Base-by-base conservation (phyloP, 1,140 invertebrate genomes). In the Papilio polyxenes region DNA sequence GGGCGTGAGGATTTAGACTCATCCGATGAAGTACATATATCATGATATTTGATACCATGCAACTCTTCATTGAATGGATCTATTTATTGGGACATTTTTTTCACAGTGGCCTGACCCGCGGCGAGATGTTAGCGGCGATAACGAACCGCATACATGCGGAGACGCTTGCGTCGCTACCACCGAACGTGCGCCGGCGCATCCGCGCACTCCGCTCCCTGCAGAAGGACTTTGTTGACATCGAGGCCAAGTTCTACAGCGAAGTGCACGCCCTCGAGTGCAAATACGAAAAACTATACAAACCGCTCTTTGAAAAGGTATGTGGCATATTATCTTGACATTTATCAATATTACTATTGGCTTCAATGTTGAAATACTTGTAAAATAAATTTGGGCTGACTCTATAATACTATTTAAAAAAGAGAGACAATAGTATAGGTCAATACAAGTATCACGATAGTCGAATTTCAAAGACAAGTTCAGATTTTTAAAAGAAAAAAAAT, bases 201-300 rank as follows among this genome's bases (percentile, higher is more conserved):
- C 97, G 98, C 88, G 98, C 98, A 13, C 94, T 99, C 74, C 99
- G 99, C 92, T 98, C 98, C 89, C 91, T 99, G 4, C 99, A 99
- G 92, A 94, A 98, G 83, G 96, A 98, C 84, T 96, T 97, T 53
- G 97, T 98, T 1, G 96, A 98, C 86, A 96, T 99, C 62, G 99
- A 99, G 94, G 97, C 98, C 1, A 96, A 98, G 89, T 99, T 99
- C 94, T 99, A 99, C 90, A 96, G 98, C 88, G 98, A 99, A 91
- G 97, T 99, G 44, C 99, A 99, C 92, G 96, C 96, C 40, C 95
- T 99, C 23, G 99, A 99, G 95, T 97, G 97, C 92, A 98, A 98
- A 94, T 99, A 99, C 92, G 97, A 98, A 85, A 96, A 97, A 86
- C 94, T 97, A 85, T 99, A 98, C 89, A 95, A 96, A 78, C 97